phyloP scores from a whole-genome alignment of 1,140 invertebrate genomes.

The Diprion similis region DNA sequence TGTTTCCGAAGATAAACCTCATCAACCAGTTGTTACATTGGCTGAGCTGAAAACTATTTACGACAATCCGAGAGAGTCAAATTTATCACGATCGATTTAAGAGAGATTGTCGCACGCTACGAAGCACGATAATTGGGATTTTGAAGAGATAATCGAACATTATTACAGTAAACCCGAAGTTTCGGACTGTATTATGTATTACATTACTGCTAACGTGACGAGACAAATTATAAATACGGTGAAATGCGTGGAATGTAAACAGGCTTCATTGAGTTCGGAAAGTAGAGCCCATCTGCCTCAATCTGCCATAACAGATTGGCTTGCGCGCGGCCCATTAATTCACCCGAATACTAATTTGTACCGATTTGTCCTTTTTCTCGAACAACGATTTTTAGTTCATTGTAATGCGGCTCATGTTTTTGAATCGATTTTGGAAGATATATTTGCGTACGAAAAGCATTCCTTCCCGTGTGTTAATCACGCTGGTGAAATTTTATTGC shows the following conservation, averaged over 20 bases:
- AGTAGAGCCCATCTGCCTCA: too few species aligned
- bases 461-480: too few species aligned
- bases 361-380: too few species aligned
- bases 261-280: neutral
- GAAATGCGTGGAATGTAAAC: conserved; percentile 6
- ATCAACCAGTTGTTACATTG: conserved; percentile 1
- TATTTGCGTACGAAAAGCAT: too few species aligned
- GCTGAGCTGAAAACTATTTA: conserved; percentile 13
- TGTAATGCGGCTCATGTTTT: too few species aligned
- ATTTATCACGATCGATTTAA: neutral
- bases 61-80: conserved; percentile 6
- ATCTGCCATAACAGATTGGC: neutral
- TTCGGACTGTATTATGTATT: conserved; percentile 14
- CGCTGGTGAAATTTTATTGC: too few species aligned
- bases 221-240: conserved; percentile 11
- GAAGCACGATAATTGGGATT: conserved; percentile 19
- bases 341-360: too few species aligned
- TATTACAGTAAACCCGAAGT: conserved; percentile 18
- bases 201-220: conserved; percentile 13
- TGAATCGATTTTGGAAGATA: too few species aligned
- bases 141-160: conserved; percentile 13
- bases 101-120: neutral
- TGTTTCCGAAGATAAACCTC: neutral
- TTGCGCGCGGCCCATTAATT: neutral
- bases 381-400: too few species aligned